Conservation (phyloP, 1,140 invertebrate species). For the Doryteuthis pealeii region DNA sequence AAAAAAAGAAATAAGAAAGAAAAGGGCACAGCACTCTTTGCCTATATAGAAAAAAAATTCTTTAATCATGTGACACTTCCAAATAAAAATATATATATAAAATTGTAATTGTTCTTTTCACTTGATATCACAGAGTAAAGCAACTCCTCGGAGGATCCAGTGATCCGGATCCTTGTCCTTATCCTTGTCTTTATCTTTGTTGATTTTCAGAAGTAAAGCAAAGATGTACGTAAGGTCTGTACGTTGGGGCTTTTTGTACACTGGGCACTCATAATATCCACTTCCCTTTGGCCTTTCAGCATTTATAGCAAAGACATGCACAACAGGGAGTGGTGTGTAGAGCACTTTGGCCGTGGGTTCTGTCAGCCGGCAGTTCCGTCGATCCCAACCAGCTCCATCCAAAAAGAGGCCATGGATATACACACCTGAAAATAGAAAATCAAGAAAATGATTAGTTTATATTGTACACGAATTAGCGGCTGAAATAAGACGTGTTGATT, state of each 20-base stretch:
- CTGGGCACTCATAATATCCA: conserved; percentile 91
- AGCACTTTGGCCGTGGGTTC: conserved; percentile 59
- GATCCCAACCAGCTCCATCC: conserved; percentile 60
- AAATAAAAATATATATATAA: too few species aligned
- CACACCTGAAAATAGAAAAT: conserved; percentile 44
- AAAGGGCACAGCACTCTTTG: too few species aligned
- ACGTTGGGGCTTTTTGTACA: conserved; percentile 90
- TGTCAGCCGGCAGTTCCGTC: conserved; percentile 49
- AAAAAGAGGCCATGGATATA: conserved; percentile 58
- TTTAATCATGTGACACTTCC: too few species aligned
- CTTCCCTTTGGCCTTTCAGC: conserved; percentile 75
- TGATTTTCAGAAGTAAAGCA: conserved; percentile 84
- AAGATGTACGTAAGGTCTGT: conserved; percentile 95
- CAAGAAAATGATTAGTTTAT: conserved; percentile 10
- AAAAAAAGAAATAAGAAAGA: too few species aligned
- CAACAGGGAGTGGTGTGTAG: conserved; percentile 56
- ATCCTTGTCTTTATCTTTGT: conserved; percentile 34
- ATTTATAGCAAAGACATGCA: conserved; percentile 92
- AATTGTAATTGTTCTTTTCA: conserved; percentile 61
- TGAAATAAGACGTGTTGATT: background rate
- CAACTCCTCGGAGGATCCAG: conserved; percentile 84
- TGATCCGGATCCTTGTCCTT: conserved; percentile 60
- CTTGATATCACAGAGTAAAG: conserved; percentile 93
- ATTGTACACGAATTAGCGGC: background rate
- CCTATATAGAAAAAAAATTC: too few species aligned